phyloP scores from a whole-genome alignment of 2,888 invertebrate genomes.

The Pollenia angustigena region DNA sequence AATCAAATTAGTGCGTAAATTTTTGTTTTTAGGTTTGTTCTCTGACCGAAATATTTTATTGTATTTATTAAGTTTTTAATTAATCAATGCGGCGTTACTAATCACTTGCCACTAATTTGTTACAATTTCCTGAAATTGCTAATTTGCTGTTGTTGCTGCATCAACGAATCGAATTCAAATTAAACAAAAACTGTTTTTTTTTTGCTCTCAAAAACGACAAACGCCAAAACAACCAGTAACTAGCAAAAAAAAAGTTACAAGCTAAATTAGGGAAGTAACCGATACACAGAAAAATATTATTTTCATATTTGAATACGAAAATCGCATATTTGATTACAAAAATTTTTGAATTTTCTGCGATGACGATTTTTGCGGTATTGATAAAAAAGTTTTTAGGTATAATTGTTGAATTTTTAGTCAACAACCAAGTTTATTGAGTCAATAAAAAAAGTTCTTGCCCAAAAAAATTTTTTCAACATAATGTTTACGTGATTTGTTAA shows the following conservation, averaged over 20 bases:
- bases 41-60: background rate
- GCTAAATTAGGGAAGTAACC: background rate
- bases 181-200: slow-evolving; percentile 48
- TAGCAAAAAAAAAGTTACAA: background rate
- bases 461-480: too few species aligned
- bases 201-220: slow-evolving; percentile 31
- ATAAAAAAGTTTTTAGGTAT: too few species aligned
- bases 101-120: slow-evolving; percentile 82
- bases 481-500: too few species aligned
- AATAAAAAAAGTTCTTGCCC: too few species aligned
- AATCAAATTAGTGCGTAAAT: background rate
- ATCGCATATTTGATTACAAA: too few species aligned
- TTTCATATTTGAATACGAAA: too few species aligned
- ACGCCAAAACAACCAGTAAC: slow-evolving; percentile 15
- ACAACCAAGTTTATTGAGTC: too few species aligned
- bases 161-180: slow-evolving; percentile 67
- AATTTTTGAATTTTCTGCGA: too few species aligned
- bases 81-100: slow-evolving; percentile 79
- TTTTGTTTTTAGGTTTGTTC: background rate
- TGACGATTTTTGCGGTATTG: too few species aligned
- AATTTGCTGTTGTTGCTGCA: slow-evolving; percentile 76
- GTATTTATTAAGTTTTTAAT: slow-evolving; percentile 63
- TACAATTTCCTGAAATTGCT: slow-evolving; percentile 82
- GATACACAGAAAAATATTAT: too few species aligned
- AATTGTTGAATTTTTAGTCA: too few species aligned